Conservation (phyloP, 2,113 vertebrate genomes). For the Dasyornis broadbenti region DNA sequence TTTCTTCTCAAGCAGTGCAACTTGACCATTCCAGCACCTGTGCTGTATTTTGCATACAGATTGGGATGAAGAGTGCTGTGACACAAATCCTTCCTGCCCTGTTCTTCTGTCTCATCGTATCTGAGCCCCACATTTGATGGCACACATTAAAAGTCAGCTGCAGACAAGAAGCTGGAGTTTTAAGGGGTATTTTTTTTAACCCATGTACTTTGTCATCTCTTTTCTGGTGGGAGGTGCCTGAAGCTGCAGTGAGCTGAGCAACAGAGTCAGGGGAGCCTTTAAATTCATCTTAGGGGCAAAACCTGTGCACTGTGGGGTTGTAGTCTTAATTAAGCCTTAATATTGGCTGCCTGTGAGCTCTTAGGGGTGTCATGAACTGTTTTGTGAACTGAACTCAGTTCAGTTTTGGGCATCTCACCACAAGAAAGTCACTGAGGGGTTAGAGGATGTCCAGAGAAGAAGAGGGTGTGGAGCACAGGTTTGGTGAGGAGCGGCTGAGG, state of each 20-base stretch:
- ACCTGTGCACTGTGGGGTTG: neutral
- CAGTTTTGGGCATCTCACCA: neutral
- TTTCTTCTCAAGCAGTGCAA: neutral
- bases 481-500: neutral
- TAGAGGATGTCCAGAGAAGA: neutral
- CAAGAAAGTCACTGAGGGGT: no score
- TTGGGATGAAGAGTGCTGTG: neutral
- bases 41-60: neutral
- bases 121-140: neutral
- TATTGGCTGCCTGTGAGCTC: neutral
- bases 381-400: neutral
- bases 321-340: neutral
- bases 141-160: neutral
- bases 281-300: neutral
- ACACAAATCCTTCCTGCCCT: neutral
- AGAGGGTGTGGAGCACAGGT: neutral
- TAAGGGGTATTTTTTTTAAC: neutral
- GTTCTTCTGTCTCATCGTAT: fast-evolving
- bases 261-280: neutral
- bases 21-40: neutral
- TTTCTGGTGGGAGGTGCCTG: neutral
- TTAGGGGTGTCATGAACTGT: no score
- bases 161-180: neutral
- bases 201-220: neutral
- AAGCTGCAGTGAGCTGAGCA: neutral